Evolutionary conservation across 2,888 invertebrate species (phyloP), one percentile per base, ranked within the genome.

Genomic region (Chesias legatella): DNA sequence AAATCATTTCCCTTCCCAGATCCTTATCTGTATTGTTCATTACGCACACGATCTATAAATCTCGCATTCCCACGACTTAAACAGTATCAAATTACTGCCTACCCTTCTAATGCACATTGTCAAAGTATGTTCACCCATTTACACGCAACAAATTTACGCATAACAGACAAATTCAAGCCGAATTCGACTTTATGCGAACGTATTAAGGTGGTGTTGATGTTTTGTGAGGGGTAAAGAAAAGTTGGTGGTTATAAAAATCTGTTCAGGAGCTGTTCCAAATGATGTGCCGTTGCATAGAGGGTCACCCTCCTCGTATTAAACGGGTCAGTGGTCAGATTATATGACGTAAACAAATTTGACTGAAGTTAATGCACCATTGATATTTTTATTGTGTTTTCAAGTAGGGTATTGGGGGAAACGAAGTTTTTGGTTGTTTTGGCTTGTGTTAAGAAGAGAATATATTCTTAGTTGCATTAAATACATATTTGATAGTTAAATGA

Each of bases 311-410:
- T 62, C 63, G 65, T 69, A 83, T 85, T 76, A 82, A 82, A 72
- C 80, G 85, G 83, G 75, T 79, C 83, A 84, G 56, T 79, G 76
- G 77, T 71, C 86, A 84, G 79, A 84, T 85, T 84, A 79, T 77
- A 78, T 75, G 72, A 78, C 65, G 73, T 73, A 83, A 83, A 85
- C 83, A 84, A 82, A 84, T 82, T 85, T 68, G 72, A 73, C 72
- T 74, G 77, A 74, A 71, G 80, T 79, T 77, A 75, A 83, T 83
- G 82, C 81, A 71, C 72, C 81, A 79, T 79, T 81, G 83, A 73
- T 80, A 78, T 79, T 80, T 79, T 51, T 50, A 53, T 49, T 44
- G 28, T 42, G 25, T 28, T 48, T 39, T 39, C 9, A 33, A 41
- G 42, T 33, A 30, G 13, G 6, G 17, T 10, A 29, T 27, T 11